Conservation (phyloP, 1,140 invertebrate genomes). For the Nixonia krombeini region DNA sequence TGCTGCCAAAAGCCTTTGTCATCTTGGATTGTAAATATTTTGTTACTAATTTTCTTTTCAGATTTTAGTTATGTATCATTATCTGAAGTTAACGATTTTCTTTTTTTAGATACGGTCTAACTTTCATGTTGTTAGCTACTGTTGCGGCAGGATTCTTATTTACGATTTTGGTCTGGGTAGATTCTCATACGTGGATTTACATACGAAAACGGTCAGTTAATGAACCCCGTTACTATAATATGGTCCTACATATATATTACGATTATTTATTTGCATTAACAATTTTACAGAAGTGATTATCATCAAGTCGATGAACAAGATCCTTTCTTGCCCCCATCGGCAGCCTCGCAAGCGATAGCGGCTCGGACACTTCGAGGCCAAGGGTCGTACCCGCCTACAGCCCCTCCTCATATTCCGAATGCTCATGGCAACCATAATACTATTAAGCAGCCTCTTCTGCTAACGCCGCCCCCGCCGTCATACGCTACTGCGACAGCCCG, state of each 20-base stretch:
- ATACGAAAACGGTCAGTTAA: conserved; percentile 91
- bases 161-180: conserved; percentile 92
- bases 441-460: conserved; percentile 73
- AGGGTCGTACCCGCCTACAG: conserved; percentile 76
- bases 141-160: conserved; percentile 88
- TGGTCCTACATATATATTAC: too few relatives aligned
- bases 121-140: conserved; percentile 88
- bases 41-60: conserved; percentile 7
- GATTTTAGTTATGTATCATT: neutral
- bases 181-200: conserved; percentile 97
- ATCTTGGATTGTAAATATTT: conserved; percentile 80
- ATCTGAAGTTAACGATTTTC: conserved; percentile 5
- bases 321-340: conserved; percentile 78
- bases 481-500: conserved; percentile 73
- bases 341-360: conserved; percentile 76
- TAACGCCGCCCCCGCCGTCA: conserved; percentile 72
- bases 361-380: conserved; percentile 77
- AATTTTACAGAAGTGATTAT: conserved; percentile 78
- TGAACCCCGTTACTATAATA: too few relatives aligned
- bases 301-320: conserved; percentile 82
- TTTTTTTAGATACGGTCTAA: conserved; percentile 77
- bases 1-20: conserved; percentile 83
- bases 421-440: conserved; percentile 72
- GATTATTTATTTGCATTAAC: too few relatives aligned
- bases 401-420: conserved; percentile 72